Evolutionary conservation across 2,797 vertebrate species (phyloP), one percentile per base, ranked within the genome.

Genomic region (Morelia viridis): DNA sequence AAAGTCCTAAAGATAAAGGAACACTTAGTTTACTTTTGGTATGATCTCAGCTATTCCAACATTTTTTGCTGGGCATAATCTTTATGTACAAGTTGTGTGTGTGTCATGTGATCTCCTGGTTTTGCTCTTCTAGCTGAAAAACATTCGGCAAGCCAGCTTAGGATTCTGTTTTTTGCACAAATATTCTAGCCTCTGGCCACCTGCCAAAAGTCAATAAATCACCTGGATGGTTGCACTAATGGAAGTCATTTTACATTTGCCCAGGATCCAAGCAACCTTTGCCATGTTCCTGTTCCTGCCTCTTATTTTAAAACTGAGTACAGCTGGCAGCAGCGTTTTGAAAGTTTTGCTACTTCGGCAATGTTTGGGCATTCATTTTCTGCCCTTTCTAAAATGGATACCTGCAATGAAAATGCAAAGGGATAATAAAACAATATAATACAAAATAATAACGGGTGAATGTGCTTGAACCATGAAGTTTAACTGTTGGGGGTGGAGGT

Each of bases 351-450:
- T 35, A 58, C 64, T 65, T 71, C 93, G 91, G 15, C 90, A 71
- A 89, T 65, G 53, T 28, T 71, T 2, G 87, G 53, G 10, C 56
- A 31, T 56, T 50, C 56, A 31, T 56, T 50, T 61, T 1, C 50
- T 1, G 57, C 11, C 91, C 28, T 50, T 10, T 93, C 93, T 88
- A 84, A 93, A 94, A 94, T 0, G 28, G 57, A 92, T 83, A 92
- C 9, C 58, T 87, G 53, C 24, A 62, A 89, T 41, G 89, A 90
- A 89, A 95, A 90, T 92, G 71, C 15, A 93, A 94, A 95, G 87
- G 19, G 87, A 84, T 88, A 4, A 10, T 41, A 89, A 93, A 91
- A 87, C 28, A 17, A 9, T 86, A 86, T n/a, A 60, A 86, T 88
- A 93, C n/a, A 13, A 9, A 89, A 89, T n/a, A 62, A 90, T 88